Evolutionary conservation across 2,797 vertebrate genomes (phyloP).

Genomic region (Phrynocephalus guinanensis): DNA sequence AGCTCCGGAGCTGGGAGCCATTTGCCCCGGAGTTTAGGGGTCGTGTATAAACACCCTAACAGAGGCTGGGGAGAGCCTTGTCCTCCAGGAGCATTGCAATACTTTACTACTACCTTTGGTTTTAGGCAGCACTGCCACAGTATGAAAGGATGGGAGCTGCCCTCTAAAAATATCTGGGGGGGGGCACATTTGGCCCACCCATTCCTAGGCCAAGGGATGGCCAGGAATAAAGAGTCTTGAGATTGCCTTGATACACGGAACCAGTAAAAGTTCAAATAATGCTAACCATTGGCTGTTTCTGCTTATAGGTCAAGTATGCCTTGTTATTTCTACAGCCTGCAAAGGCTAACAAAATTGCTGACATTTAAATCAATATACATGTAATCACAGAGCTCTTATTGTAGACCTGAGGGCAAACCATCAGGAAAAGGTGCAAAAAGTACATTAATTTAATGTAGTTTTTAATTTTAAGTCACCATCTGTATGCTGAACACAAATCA

Average conservation of each 20-base stretch:
- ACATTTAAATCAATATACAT: slow-evolving; percentile 17
- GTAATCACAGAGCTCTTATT: neutral
- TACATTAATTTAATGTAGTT: slow-evolving; percentile 12
- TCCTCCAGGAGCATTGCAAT: no score
- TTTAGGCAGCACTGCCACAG: no score
- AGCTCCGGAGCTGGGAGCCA: no score
- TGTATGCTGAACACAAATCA: slow-evolving; percentile 8
- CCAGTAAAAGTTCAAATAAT: neutral
- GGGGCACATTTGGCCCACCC: no score
- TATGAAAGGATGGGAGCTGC: no score
- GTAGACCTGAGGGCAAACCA: neutral
- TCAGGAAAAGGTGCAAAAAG: neutral
- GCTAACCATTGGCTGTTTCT: neutral
- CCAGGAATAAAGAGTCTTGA: neutral
- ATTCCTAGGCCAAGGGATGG: neutral
- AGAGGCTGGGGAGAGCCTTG: neutral
- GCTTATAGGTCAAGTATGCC: slow-evolving; percentile 2
- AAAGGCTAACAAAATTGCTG: neutral
- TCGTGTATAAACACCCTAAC: neutral
- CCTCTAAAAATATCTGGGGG: no score
- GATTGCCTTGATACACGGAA: neutral
- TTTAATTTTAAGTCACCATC: neutral
- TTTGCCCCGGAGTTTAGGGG: no score
- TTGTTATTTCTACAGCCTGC: neutral
- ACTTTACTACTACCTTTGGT: no score